Conservation (phyloP, 92 coral and sea anemone species). For the Siderastrea radians region DNA sequence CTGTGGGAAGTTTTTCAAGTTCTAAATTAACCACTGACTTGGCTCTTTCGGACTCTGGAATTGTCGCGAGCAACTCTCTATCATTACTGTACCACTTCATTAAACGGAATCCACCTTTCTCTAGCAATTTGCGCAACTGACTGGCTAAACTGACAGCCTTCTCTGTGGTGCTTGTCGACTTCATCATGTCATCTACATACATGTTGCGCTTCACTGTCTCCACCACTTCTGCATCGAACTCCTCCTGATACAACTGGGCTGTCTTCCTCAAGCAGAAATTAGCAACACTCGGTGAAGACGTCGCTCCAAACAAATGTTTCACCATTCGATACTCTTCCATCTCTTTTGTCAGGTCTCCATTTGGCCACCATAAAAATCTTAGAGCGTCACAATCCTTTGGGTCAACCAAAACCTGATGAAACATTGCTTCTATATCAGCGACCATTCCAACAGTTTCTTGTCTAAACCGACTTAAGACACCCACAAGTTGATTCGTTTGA, state of each 20-base stretch:
- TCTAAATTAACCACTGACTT: conserved; percentile 68
- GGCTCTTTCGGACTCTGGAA: conserved; percentile 69
- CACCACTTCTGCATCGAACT: conserved; percentile 38
- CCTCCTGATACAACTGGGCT: conserved; percentile 12
- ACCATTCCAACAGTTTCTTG: too few species aligned
- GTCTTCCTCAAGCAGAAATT: conserved; percentile 36
- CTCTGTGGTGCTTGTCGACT: conserved; percentile 51
- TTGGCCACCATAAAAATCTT: conserved; percentile 46
- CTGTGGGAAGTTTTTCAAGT: not conserved
- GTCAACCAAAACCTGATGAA: conserved; percentile 67
- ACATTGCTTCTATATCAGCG: conserved; percentile 57
- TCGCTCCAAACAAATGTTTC: conserved; percentile 63
- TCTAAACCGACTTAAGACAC: conserved; percentile 48
- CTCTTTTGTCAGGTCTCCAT: conserved; percentile 53
- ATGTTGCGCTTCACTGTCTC: conserved; percentile 47
- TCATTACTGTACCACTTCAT: conserved; percentile 57
- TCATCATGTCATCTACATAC: conserved; percentile 72
- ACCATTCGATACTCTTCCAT: not conserved
- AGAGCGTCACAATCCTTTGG: conserved; percentile 51
- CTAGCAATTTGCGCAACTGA: conserved; percentile 45
- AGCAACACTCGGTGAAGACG: not conserved
- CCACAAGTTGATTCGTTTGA: conserved; percentile 39
- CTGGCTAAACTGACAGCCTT: conserved; percentile 30
- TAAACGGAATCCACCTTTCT: conserved; percentile 46
- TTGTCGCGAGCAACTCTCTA: conserved; percentile 55